Evolutionary conservation across 2,113 vertebrate species (phyloP).

Genomic region (Aegypius monachus): DNA sequence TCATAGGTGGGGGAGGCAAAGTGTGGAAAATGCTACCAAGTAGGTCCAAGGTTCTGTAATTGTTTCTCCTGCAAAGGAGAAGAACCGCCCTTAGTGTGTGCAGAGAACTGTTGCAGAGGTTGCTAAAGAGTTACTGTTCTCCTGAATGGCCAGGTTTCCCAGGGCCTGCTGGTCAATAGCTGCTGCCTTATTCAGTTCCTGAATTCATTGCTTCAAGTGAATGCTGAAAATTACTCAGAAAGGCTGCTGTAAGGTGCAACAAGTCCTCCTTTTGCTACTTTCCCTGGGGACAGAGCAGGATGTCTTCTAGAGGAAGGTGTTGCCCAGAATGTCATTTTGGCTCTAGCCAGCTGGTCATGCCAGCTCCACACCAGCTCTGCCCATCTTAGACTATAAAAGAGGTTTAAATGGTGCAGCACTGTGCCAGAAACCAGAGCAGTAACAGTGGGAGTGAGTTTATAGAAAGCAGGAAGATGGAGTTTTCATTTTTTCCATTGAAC

Average conservation of each 20-base stretch:
- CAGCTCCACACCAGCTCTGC: neutral
- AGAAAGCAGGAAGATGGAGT: neutral
- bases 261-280: neutral
- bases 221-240: neutral
- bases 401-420: neutral
- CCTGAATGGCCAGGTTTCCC: neutral
- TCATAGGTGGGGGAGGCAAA: neutral
- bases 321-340: neutral
- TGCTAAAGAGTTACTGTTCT: neutral
- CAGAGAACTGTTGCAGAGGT: neutral
- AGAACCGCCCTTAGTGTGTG: neutral
- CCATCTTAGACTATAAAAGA: neutral
- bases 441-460: neutral
- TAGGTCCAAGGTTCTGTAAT: neutral
- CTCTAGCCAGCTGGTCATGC: neutral
- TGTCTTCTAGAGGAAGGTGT: neutral
- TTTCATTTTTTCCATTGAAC: constrained; percentile 8
- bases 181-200: neutral
- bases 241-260: neutral
- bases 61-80: neutral
- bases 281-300: neutral
- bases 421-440: neutral
- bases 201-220: neutral
- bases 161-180: neutral
- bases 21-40: neutral